phyloP scores from a whole-genome alignment of 2,113 vertebrate genomes.

The Pipa parva region DNA sequence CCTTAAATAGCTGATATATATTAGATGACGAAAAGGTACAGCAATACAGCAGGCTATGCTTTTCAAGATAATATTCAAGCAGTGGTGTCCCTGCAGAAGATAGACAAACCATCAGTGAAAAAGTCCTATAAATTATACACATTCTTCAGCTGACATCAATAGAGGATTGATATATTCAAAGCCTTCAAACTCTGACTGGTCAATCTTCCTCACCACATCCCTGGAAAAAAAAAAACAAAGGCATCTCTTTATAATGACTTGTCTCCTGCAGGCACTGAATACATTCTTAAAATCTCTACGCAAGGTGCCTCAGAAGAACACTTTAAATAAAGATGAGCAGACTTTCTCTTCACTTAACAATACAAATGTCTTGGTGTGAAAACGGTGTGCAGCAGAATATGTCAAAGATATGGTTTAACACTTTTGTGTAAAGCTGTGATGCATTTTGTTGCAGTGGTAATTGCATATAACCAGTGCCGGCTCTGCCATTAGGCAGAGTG shows the following conservation, averaged over 20 bases:
- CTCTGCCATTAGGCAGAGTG: too few relatives aligned
- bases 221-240: constrained; percentile 56
- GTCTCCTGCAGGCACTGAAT: constrained; percentile 6
- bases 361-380: background rate
- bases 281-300: constrained; percentile 12
- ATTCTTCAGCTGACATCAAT: constrained; percentile 97
- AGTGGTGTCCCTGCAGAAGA: background rate
- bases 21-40: background rate
- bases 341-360: too few relatives aligned
- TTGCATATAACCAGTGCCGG: too few relatives aligned
- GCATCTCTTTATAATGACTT: constrained; percentile 2
- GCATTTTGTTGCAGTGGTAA: too few relatives aligned
- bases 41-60: background rate
- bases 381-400: too few relatives aligned
- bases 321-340: too few relatives aligned
- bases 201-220: constrained; percentile 95
- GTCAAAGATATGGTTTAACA: too few relatives aligned
- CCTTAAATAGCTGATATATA: constrained; percentile 1
- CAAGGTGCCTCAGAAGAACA: background rate
- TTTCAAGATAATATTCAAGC: constrained; percentile 4
- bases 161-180: constrained; percentile 99
- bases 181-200: constrained; percentile 98
- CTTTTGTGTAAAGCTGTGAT: too few relatives aligned
- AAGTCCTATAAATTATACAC: constrained; percentile 71
- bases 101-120: background rate